Evolutionary conservation across 2,797 vertebrate species (phyloP), one percentile per base, ranked within the genome.

Genomic region (Macropodus opercularis): DNA sequence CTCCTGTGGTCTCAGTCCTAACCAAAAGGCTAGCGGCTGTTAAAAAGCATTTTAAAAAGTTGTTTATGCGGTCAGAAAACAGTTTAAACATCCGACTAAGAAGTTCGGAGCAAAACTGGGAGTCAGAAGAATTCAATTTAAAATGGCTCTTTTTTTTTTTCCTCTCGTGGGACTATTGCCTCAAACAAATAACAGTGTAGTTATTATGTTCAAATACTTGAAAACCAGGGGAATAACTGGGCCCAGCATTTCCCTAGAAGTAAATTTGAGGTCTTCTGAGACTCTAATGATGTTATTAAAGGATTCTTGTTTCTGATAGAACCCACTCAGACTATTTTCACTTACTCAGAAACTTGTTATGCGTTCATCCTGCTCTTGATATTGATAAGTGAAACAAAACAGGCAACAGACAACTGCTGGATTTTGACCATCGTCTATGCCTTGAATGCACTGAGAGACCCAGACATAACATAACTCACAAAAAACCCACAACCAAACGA

Each of bases 401-500:
- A n/a, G n/a, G n/a, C n/a, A n/a, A n/a, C 24, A 18, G 51, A 57
- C 6, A 5, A 41, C 2, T 35, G 6, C 23, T 61, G 38, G 24
- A 48, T 41, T 59, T 38, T 55, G 43, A 41, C 19, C 27, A 61
- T 6, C 9, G 42, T 41, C 26, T 13, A 56, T 22, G 51, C 11
- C 17, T 22, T 49, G 40, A 26, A 59, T 17, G 34, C 36, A 57
- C 18, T 29, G 19, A 50, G 6, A 38, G 24, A 52, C 38, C 51
- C 21, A 4, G 14, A 17, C 63, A 50, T 8, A 42, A 41, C 10
- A 53, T 4, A 36, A 22, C 39, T 29, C 27, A 61, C 66, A 71
- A 39, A 53, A 65, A 64, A 58, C 43, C 38, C 31, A 48, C 74
- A 63, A 62, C 41, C 57, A 80, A 83, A 77, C 63, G 75, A 79